Base-by-base conservation (phyloP, 2,888 invertebrate species). In the Pristionchus exspectatus region DNA sequence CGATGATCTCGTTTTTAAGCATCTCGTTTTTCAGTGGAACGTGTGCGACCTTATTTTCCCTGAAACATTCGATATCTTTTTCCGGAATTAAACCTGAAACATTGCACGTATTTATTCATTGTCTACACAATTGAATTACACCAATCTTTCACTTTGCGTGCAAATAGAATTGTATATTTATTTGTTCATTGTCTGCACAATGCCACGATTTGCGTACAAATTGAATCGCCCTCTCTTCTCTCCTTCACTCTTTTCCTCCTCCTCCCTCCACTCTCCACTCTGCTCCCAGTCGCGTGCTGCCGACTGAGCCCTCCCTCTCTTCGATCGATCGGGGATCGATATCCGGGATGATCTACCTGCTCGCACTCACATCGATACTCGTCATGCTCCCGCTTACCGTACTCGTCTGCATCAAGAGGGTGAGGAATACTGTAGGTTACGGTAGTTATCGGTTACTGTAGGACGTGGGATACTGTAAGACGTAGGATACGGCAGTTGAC, bases 221-320 rank as follows among this genome's bases (percentile, higher is more conserved):
- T 63, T n/a, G 63, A 63, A 7, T 63, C 10, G 0, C 24, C n/a
- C 63, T 59, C 24, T 56, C 59, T 24, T 59, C 59, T 63, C 21
- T 63, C 21, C 63, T n/a, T n/a, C 63, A n/a, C 10, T 10, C 10
- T 24, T 24, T 59, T 24, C 24, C 18, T 21, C 14, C 63, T 63
- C n/a, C n/a, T 63, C n/a, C 63, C 24, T 63, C 63, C 63, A 63
- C 63, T 63, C 63, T n/a, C n/a, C 63, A 63, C 63, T 63, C 63
- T 9, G 0, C 10, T 3, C 5, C n/a, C 63, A 63, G 10, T 63
- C 24, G 63, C 63, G 63, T 24, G 63, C 63, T n/a, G 63, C n/a
- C 63, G n/a, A 59, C 59, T 12, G 44, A 9, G 4, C 59, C 21
- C 63, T 63, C 63, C 63, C 24, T 63, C n/a, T n/a, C n/a, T n/a